These are phyloP conservation scores for Pheosia gnoma DNA, from an alignment of 2,888 invertebrate genomes.

Conservation along the genomic window DNA sequence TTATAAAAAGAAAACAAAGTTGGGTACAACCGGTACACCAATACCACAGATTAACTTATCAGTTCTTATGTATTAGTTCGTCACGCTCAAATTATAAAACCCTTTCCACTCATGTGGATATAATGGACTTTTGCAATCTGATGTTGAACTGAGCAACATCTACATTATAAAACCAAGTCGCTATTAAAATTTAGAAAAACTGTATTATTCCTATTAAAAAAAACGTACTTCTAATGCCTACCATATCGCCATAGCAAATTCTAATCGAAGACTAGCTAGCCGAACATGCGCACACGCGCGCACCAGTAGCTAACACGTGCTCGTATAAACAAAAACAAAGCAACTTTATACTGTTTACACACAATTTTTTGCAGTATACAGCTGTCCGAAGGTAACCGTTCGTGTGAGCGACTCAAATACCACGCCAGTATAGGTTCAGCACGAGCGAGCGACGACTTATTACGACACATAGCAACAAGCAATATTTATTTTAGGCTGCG, in stretches of 20 bases:
- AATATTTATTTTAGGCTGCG: constrained; percentile 33
- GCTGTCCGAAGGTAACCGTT: constrained; percentile 11
- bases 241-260: neutral
- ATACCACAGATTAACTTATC: too few species aligned
- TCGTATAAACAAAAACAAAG: neutral
- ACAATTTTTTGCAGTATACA: neutral
- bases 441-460: constrained; percentile 31
- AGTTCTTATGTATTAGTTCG: too few species aligned
- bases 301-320: neutral
- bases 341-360: neutral
- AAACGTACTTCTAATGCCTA: too few species aligned
- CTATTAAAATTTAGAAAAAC: too few species aligned
- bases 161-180: too few species aligned
- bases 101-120: too few species aligned
- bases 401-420: constrained; percentile 19
- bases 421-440: constrained; percentile 38
- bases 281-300: neutral
- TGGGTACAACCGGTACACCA: too few species aligned
- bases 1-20: too few species aligned
- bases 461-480: constrained; percentile 40
- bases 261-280: neutral
- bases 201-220: neutral
- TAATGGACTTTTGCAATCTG: too few species aligned
- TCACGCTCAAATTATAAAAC: too few species aligned
- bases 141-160: too few species aligned